Conservation (phyloP, 2,888 invertebrate genomes). For the Dicyrtoma fusca region DNA sequence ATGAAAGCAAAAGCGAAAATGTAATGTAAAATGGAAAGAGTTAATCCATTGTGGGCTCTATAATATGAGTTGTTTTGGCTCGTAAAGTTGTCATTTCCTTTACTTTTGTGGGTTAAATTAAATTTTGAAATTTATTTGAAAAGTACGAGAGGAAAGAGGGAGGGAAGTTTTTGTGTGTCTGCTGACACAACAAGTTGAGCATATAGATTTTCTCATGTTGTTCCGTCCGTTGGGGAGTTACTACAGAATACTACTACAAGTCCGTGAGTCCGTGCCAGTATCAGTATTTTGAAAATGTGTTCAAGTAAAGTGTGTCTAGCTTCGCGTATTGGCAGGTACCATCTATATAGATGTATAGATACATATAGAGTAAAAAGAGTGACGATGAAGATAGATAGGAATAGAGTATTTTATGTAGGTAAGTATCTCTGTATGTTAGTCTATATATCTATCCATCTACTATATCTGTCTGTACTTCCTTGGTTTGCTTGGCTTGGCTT, state of each 20-base stretch:
- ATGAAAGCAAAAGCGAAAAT: not conserved
- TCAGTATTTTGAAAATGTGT: not conserved
- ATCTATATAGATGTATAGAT: too few relatives aligned
- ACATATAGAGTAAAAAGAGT: too few relatives aligned
- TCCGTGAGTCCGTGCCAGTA: too few relatives aligned
- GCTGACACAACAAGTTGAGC: not conserved
- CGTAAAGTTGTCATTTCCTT: conserved; percentile 1
- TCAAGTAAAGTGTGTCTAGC: conserved; percentile 10
- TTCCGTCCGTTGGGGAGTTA: not conserved
- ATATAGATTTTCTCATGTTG: not conserved
- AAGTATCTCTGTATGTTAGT: not conserved
- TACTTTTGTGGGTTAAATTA: conserved; percentile 8
- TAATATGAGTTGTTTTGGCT: too few relatives aligned
- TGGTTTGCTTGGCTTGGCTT: too few relatives aligned
- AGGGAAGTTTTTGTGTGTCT: conserved; percentile 1
- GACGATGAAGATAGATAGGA: too few relatives aligned
- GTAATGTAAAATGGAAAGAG: not conserved
- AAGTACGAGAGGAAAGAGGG: not conserved
- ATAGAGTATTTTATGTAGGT: too few relatives aligned
- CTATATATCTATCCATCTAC: not conserved
- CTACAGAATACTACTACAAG: too few relatives aligned
- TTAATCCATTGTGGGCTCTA: not conserved
- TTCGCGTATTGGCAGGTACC: not conserved
- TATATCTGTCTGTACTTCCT: not conserved
- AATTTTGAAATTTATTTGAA: conserved; percentile 14